Evolutionary conservation across 2,888 invertebrate species (phyloP).

Genomic region (Zygaena filipendulae): DNA sequence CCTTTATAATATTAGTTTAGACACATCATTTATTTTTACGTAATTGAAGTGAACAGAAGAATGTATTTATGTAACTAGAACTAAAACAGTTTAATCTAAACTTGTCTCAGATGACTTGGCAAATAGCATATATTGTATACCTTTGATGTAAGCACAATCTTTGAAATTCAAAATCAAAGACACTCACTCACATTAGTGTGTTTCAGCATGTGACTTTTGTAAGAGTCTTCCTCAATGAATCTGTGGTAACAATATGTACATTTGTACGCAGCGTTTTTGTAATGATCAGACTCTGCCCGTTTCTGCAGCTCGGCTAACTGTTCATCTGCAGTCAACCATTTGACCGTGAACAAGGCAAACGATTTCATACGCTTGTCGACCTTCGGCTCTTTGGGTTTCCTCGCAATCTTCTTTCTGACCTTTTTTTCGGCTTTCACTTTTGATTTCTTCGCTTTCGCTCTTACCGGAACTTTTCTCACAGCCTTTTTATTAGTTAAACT

Average conservation of each 20-base stretch:
- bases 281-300: slow-evolving; percentile 40
- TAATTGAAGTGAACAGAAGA: no score
- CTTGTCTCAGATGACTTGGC: no score
- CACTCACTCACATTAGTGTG: slow-evolving; percentile 50
- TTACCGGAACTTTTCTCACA: slow-evolving; percentile 15
- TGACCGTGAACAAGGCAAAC: slow-evolving; percentile 44
- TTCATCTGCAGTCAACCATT: slow-evolving; percentile 38
- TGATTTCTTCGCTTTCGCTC: slow-evolving; percentile 13
- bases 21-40: no score
- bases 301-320: slow-evolving; percentile 50
- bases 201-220: slow-evolving; percentile 38
- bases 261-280: slow-evolving; percentile 43
- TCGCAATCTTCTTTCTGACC: slow-evolving; percentile 13
- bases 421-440: slow-evolving; percentile 21
- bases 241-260: slow-evolving; percentile 50
- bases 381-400: slow-evolving; percentile 25
- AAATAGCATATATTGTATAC: no score
- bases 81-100: no score
- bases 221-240: slow-evolving; percentile 46
- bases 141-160: no score
- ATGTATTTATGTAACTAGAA: no score
- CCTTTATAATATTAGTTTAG: no score
- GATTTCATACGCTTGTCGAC: slow-evolving; percentile 44
- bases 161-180: no score
- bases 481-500: slow-evolving; percentile 28